A percentile compares a stretch with the other conserved stretches of the same genome.
These are phyloP conservation scores for Rhopalosiphum maidis DNA, from an alignment of 1,140 invertebrate genomes.

Conservation along the genomic window DNA sequence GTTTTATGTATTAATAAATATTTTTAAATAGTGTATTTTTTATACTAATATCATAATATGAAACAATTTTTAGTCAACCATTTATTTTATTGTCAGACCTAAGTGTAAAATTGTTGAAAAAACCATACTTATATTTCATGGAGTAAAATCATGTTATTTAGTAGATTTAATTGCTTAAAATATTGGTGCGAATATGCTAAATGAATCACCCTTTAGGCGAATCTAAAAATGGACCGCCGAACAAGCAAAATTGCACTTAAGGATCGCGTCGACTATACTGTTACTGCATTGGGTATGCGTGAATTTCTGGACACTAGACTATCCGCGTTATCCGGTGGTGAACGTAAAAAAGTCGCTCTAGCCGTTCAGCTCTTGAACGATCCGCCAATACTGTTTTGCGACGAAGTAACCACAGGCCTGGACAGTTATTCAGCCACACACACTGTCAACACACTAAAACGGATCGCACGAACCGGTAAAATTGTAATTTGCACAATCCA, in stretches of 20 bases:
- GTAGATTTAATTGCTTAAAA: too few relatives aligned
- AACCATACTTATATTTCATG: too few relatives aligned
- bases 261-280: constrained; percentile 62
- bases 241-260: constrained; percentile 60
- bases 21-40: too few relatives aligned
- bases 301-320: constrained; percentile 82
- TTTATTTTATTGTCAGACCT: too few relatives aligned
- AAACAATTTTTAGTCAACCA: too few relatives aligned
- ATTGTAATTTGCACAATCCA: constrained; percentile 93
- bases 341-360: constrained; percentile 90
- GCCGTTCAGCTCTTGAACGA: constrained; percentile 71
- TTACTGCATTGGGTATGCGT: constrained; percentile 77
- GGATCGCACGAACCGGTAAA: constrained; percentile 60
- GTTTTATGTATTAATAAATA: too few relatives aligned
- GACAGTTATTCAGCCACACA: constrained; percentile 60
- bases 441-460: constrained; percentile 59
- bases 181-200: too few relatives aligned
- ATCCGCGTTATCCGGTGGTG: constrained; percentile 86
- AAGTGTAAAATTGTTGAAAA: too few relatives aligned
- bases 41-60: too few relatives aligned
- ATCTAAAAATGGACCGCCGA: constrained; percentile 63
- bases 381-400: constrained; percentile 96
- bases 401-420: constrained; percentile 85
- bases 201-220: constrained; percentile 58
- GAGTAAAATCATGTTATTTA: too few relatives aligned